Evolutionary conservation across 2,113 vertebrate species (phyloP).

Genomic region (Urocynchramus pylzowi): DNA sequence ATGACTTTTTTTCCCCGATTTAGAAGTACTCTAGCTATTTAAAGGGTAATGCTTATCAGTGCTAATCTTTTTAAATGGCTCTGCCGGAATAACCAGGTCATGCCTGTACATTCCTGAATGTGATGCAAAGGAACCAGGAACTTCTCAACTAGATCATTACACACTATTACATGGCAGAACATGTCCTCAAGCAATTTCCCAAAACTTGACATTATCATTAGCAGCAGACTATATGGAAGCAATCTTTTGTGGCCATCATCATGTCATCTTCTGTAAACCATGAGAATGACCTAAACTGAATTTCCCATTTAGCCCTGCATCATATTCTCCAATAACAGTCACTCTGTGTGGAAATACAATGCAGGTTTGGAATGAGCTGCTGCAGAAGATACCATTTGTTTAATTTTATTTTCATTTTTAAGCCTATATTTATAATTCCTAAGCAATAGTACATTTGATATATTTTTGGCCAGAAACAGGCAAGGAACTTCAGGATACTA

Average conservation of each 20-base stretch:
- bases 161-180: not conserved
- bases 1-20: not conserved
- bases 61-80: not conserved
- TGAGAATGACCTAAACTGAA: not conserved
- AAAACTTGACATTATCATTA: conserved; percentile 27
- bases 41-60: not conserved
- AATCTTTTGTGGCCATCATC: conserved; percentile 47
- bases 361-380: not conserved
- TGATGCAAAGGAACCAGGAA: not conserved
- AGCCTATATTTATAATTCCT: conserved; percentile 7
- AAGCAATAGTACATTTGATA: not conserved
- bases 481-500: conserved; percentile 30
- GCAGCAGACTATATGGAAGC: conserved; percentile 39
- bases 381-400: not conserved
- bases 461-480: conserved; percentile 17
- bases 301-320: not conserved
- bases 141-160: conserved; percentile 30
- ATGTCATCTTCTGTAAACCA: conserved; percentile 8
- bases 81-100: not conserved
- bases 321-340: not conserved
- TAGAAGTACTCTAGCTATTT: not conserved
- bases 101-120: not conserved
- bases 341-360: not conserved
- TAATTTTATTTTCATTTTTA: conserved; percentile 14
- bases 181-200: conserved; percentile 7